phyloP scores from a whole-genome alignment of 2,888 invertebrate genomes.

The Oscheius sp. region DNA sequence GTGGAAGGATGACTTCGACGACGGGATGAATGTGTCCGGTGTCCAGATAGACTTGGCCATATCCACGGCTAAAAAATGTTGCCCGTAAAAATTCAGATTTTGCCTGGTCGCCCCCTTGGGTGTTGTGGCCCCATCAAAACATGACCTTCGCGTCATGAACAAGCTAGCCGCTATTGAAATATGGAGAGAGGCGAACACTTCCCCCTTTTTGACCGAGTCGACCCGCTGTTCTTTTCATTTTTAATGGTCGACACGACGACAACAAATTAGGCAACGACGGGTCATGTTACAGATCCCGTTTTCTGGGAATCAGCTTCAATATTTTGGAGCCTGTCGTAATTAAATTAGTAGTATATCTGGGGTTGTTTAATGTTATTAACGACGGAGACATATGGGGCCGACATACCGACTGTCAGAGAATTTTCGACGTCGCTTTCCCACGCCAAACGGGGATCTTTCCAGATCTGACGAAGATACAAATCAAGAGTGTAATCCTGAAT shows the following conservation, averaged over 20 bases:
- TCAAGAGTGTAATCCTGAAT: constrained; percentile 73
- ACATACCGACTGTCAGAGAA: constrained; percentile 49
- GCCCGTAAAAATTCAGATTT: not conserved
- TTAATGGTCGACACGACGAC: too few species aligned
- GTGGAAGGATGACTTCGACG: constrained; percentile 73
- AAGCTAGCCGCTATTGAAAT: not conserved
- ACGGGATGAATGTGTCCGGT: constrained; percentile 73
- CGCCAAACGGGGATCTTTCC: constrained; percentile 69
- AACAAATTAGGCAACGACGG: not conserved
- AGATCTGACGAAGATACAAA: constrained; percentile 72
- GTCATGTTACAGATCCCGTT: not conserved
- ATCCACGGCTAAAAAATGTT: constrained; percentile 64
- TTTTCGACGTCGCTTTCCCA: constrained; percentile 55
- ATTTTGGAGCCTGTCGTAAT: not conserved
- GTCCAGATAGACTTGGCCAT: constrained; percentile 73
- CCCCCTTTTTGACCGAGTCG: not conserved
- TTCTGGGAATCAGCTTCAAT: not conserved
- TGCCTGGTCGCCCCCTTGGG: not conserved
- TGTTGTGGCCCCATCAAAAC: not conserved
- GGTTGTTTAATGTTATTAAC: not conserved
- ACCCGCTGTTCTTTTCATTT: not conserved
- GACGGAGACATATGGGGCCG: not conserved
- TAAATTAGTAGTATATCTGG: not conserved
- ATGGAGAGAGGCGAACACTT: not conserved
- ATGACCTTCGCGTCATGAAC: constrained; percentile 10